Evolutionary conservation across 2,797 vertebrate species (phyloP), one percentile per base, ranked within the genome.

Genomic region (Sternarchorhynchus goeldii): DNA sequence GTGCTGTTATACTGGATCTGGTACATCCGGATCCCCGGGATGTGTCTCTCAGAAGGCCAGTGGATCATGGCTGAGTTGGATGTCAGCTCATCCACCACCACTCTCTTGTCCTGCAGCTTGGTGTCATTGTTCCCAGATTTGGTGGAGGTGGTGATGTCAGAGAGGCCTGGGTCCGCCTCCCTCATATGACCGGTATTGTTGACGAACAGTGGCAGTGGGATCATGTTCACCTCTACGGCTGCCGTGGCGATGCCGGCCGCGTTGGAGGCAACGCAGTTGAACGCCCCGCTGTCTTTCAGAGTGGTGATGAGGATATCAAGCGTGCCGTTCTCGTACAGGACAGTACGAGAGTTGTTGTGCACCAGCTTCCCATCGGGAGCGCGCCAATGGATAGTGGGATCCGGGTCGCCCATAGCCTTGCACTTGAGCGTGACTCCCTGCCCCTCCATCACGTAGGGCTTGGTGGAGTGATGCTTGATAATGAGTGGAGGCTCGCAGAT

Each of bases 1-100:
- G 95, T 94, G 92, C 96, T 98, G 93, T 98, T 98, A 86, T 98
- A 98, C 88, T 97, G 96, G 79, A 98, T 95, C 92, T 98, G 97
- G 90, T 97, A 97, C 95, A 98, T 97, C 75, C 97, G 91, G 82
- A 97, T 95, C 31, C 95, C 96, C 0, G 96, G 96, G 45, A 96
- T 95, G 0, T 96, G 95, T 62, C 96, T 93, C 82, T 96, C 95
- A 0, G 95, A 96, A 0, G 95, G 94, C 96, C 96, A 98, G 29
- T 93, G 95, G 85, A 98, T 96, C 67, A 97, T 91, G 5, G 95
- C 95, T 0, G 97, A 95, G 59, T 93, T 95, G 0, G 95, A 94
- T 50, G 94, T 96, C 81, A 98, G 90, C 76, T 97, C 96, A 0
- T 89, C 91, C 0, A 95, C 95, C 85, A 95, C 88, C 1, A 97